phyloP scores from a whole-genome alignment of 2,888 invertebrate species.

The Agriotes lineatus region DNA sequence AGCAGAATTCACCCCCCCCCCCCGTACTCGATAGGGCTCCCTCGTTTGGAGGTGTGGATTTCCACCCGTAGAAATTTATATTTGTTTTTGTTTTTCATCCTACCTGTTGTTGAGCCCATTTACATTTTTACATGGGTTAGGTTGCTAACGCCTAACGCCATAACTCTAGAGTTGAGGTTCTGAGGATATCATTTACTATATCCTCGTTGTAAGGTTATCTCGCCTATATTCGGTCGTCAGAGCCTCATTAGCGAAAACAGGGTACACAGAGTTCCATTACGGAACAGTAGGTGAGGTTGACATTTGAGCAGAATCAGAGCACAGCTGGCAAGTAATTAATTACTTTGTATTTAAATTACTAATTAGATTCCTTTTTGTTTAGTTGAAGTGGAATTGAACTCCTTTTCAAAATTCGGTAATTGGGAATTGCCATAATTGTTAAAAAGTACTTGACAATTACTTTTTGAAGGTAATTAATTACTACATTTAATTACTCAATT shows the following conservation, averaged over 20 bases:
- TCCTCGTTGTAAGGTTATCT: constrained; percentile 15
- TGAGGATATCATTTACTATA: constrained; percentile 7
- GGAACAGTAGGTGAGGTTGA: constrained; percentile 11
- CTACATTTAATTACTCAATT: no score
- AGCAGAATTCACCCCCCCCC: no score
- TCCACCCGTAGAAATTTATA: neutral
- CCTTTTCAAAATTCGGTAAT: no score
- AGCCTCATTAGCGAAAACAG: constrained; percentile 25
- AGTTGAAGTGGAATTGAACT: no score
- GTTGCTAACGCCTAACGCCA: neutral
- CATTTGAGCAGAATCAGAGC: constrained; percentile 12
- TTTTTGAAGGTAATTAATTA: no score
- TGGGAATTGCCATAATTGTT: no score
- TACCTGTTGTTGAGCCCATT: neutral
- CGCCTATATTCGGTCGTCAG: constrained; percentile 24
- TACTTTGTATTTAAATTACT: no score
- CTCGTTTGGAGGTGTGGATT: neutral
- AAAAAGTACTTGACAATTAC: no score
- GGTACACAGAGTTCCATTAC: neutral
- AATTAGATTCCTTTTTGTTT: no score
- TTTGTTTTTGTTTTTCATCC: neutral
- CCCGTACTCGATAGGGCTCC: neutral
- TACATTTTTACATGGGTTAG: neutral
- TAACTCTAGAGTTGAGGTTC: neutral
- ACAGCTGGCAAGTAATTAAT: no score